Conservation (phyloP, 1,140 invertebrate genomes). For the Zaprionus gabonicus region DNA sequence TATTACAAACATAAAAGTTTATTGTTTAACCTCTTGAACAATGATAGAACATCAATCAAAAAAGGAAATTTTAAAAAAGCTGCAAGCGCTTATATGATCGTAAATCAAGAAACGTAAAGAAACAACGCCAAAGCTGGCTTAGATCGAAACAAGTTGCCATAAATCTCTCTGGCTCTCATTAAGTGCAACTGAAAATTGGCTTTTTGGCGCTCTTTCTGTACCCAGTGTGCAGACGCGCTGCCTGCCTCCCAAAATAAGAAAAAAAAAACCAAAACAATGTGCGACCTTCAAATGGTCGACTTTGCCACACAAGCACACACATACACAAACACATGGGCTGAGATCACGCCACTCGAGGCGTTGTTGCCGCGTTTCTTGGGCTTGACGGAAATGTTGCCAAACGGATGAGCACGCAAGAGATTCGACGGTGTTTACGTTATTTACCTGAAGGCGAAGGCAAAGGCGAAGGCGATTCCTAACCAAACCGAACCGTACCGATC, state of each 20-base stretch:
- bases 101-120: conserved; percentile 56
- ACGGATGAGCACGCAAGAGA: conserved; percentile 64
- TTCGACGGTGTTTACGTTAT: conserved; percentile 31
- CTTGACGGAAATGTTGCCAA: conserved; percentile 69
- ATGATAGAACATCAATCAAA: conserved; percentile 68
- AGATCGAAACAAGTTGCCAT: conserved; percentile 69
- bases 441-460: conserved; percentile 42
- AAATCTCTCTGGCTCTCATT: conserved; percentile 69
- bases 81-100: conserved; percentile 58
- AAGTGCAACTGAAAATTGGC: conserved; percentile 68
- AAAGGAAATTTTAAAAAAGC: conserved; percentile 56
- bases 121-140: conserved; percentile 59
- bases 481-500: conserved; percentile 37
- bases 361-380: conserved; percentile 69
- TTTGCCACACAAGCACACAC: conserved; percentile 45
- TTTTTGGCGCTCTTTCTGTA: conserved; percentile 68
- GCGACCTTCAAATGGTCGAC: conserved; percentile 72
- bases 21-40: conserved; percentile 9
- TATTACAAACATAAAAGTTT: background rate
- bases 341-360: conserved; percentile 56
- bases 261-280: conserved; percentile 39
- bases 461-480: conserved; percentile 55
- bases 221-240: conserved; percentile 17
- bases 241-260: conserved; percentile 10
- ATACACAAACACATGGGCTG: conserved; percentile 26